These are phyloP conservation scores for Oncorhynchus clarkii DNA, from an alignment of 2,113 vertebrate genomes.

Conservation along the genomic window DNA sequence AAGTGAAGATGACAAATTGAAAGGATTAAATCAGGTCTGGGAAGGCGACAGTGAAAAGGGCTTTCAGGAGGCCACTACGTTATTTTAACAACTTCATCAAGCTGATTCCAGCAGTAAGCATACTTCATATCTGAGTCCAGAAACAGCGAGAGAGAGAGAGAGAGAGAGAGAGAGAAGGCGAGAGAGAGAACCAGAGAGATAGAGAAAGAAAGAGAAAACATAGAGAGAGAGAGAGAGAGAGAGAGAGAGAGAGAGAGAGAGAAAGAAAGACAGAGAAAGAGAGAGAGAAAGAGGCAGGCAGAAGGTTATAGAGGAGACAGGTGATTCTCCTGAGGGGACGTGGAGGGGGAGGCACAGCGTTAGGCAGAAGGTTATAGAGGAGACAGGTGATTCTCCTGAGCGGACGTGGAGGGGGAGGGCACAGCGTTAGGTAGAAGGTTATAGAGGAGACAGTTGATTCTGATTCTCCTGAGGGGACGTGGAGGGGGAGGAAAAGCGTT, in stretches of 20 bases:
- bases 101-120: constrained; percentile 52
- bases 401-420: no score
- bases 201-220: neutral
- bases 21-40: constrained; percentile 67
- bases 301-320: no score
- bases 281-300: neutral
- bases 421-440: no score
- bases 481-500: neutral
- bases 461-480: no score
- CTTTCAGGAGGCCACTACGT: constrained; percentile 61
- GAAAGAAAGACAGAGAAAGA: no score
- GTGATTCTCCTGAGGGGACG: no score
- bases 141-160: neutral
- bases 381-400: no score
- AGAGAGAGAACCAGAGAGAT: neutral
- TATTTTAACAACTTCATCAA: constrained; percentile 66
- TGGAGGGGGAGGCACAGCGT: no score
- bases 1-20: constrained; percentile 66
- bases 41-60: constrained; percentile 36
- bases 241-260: neutral
- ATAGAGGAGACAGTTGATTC: no score
- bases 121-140: constrained; percentile 41
- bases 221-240: constrained; percentile 5
- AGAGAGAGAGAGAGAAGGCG: no score
- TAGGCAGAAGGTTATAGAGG: no score